Percentiles rank a stretch among this genome's conserved stretches.
phyloP scores from a whole-genome alignment of 2,113 vertebrate species.

The Zapus hudsonius region DNA sequence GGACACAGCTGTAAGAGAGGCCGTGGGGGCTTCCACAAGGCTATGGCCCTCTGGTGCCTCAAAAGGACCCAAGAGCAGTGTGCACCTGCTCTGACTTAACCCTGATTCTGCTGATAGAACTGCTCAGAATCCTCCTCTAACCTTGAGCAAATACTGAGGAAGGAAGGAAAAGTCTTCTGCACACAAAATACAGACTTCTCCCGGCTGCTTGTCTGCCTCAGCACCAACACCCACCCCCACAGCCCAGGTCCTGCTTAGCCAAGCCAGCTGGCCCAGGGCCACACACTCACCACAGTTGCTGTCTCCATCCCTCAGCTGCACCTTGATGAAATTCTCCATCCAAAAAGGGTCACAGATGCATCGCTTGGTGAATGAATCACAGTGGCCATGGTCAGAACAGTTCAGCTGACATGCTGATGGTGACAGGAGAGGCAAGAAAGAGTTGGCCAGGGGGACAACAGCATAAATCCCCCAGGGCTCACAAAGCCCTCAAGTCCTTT shows the following conservation, averaged over 20 bases:
- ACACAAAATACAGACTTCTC: constrained; percentile 62
- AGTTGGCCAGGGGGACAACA: neutral
- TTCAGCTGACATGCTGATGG: constrained; percentile 95
- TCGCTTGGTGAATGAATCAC: constrained; percentile 94
- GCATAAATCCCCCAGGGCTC: neutral
- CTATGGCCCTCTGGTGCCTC: neutral
- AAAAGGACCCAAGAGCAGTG: neutral
- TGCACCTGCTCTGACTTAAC: neutral
- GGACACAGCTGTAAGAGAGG: neutral
- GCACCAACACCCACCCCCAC: constrained; percentile 42
- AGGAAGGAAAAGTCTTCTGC: constrained; percentile 53
- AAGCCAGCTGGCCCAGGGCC: neutral
- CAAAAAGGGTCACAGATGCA: constrained; percentile 97
- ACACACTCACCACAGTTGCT: constrained; percentile 94
- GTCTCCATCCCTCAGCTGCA: constrained; percentile 92
- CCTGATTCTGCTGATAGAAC: neutral
- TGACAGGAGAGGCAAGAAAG: constrained; percentile 1
- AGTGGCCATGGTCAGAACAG: constrained; percentile 96
- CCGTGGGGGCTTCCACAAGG: neutral
- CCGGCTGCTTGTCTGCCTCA: constrained; percentile 47
- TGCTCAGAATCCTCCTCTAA: constrained; percentile 43
- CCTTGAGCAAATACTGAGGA: constrained; percentile 12
- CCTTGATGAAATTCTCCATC: constrained; percentile 98
- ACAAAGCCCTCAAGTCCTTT: accelerated
- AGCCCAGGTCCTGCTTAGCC: neutral